Percentiles rank a stretch among this genome's conserved stretches.
These are phyloP conservation scores for Brachypalpus laphriformis DNA, from an alignment of 2,888 invertebrate species.

Conservation along the genomic window DNA sequence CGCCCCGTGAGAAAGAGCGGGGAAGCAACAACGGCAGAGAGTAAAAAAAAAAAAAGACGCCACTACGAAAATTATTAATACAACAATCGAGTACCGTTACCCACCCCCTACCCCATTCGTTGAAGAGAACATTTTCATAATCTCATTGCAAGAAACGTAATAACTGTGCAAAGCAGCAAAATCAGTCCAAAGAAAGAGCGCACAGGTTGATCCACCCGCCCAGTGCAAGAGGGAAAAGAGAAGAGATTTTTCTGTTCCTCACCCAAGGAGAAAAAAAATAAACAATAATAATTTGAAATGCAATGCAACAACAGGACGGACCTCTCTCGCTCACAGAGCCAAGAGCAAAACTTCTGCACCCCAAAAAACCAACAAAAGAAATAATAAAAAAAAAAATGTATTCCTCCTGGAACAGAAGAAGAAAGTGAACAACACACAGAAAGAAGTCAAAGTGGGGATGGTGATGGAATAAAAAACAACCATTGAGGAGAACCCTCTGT, in stretches of 20 bases:
- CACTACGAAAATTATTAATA: constrained; percentile 65
- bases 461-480: not conserved
- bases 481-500: constrained; percentile 60
- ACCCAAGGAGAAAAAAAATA: constrained; percentile 5
- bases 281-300: constrained; percentile 26
- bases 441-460: constrained; percentile 34
- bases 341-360: constrained; percentile 32
- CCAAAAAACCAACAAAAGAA: not conserved
- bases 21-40: constrained; percentile 36
- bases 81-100: constrained; percentile 63
- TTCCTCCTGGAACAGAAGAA: not conserved
- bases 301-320: constrained; percentile 25
- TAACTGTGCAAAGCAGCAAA: constrained; percentile 57
- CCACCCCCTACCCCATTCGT: constrained; percentile 33
- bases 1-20: constrained; percentile 45
- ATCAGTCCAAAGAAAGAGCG: constrained; percentile 36
- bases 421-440: constrained; percentile 30
- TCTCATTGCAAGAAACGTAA: constrained; percentile 65
- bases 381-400: not conserved
- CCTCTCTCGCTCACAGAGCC: not conserved
- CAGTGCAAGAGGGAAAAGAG: constrained; percentile 37
- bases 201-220: not conserved
- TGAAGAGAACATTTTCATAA: constrained; percentile 64
- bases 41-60: not conserved
- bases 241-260: constrained; percentile 30